These are phyloP conservation scores for Steinernema hermaphroditum DNA, from an alignment of 2,888 invertebrate species.

Conservation along the genomic window DNA sequence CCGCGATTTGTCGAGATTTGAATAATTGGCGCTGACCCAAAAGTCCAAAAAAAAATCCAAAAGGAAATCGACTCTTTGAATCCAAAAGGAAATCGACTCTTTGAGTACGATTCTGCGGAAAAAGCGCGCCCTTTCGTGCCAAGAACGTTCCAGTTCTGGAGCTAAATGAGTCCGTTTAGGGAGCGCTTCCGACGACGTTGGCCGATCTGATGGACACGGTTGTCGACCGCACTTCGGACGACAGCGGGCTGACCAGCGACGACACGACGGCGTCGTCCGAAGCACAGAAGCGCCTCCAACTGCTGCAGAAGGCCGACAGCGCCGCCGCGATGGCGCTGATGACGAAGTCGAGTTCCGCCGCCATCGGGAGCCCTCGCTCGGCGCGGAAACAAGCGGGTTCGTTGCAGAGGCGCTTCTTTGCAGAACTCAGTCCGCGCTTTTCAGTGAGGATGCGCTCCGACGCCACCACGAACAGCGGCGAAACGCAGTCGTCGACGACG, in stretches of 20 bases:
- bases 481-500: slow-evolving; percentile 44
- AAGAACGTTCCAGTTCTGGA: no score
- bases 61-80: neutral
- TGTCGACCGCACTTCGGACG: slow-evolving; percentile 61
- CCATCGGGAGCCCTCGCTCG: slow-evolving; percentile 25
- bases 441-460: slow-evolving; percentile 28
- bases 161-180: slow-evolving; percentile 43
- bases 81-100: neutral
- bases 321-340: slow-evolving; percentile 33
- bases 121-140: neutral
- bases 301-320: slow-evolving; percentile 1
- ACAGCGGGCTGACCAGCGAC: slow-evolving; percentile 59
- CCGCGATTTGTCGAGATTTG: neutral
- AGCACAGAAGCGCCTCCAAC: slow-evolving; percentile 12
- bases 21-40: neutral
- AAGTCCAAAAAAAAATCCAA: no score
- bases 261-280: slow-evolving; percentile 43
- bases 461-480: slow-evolving; percentile 12
- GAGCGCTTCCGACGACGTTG: slow-evolving; percentile 50
- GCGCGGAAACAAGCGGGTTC: slow-evolving; percentile 23
- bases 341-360: slow-evolving; percentile 40
- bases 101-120: neutral
- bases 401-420: neutral
- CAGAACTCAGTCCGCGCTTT: neutral
- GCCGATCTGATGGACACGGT: slow-evolving; percentile 43